Base-by-base conservation (phyloP, 2,888 invertebrate genomes). In the Eristalinus aeneus region DNA sequence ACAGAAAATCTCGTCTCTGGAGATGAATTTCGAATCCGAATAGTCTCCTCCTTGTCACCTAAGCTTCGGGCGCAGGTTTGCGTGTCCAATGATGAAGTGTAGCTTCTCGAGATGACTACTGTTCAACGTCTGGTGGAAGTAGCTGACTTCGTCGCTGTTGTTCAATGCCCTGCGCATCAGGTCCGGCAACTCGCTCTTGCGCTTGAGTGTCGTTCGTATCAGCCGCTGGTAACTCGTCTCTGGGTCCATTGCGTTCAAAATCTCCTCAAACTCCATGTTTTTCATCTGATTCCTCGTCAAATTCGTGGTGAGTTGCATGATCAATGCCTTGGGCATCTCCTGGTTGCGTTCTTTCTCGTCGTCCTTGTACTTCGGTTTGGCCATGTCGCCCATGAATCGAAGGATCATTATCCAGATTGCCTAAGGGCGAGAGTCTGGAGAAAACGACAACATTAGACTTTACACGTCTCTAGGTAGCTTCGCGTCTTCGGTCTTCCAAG, bases 21-120 rank as follows among this genome's bases (percentile, higher is more conserved):
- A 94, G 91, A 91, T 46, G 72, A 60, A 16, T 63, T 36, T 22
- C 20, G 73, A 60, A n/a, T 1, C 6, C 36, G 10, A 3, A 32
- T 32, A 72, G 0, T n/a, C n/a, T 5, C n/a, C 80, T 5, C n/a
- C 79, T 61, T 11, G n/a, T 46, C 46, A 97, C 97, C 97, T 94
- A 63, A 99, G 93, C 92, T 97, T 97, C 65, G 97, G 96, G 85
- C 97, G 93, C 16, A 98, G 94, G 83, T 98, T 97, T 39, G 98
- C 98, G 92, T 97, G 97, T 0, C 98, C 98, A 89, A 98, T 97
- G 85, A 99, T 97, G 90, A 98, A 98, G 92, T 99, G 98, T 22
- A 99, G 93, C 92, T 99, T 98, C 91, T 99, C 98, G 88, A 98
- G 93, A 92, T 98, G 97, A 10, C 96, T 96, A 84, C 96, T 97